Evolutionary conservation across 2,888 invertebrate genomes (phyloP).

Genomic region (Netelia virgata): DNA sequence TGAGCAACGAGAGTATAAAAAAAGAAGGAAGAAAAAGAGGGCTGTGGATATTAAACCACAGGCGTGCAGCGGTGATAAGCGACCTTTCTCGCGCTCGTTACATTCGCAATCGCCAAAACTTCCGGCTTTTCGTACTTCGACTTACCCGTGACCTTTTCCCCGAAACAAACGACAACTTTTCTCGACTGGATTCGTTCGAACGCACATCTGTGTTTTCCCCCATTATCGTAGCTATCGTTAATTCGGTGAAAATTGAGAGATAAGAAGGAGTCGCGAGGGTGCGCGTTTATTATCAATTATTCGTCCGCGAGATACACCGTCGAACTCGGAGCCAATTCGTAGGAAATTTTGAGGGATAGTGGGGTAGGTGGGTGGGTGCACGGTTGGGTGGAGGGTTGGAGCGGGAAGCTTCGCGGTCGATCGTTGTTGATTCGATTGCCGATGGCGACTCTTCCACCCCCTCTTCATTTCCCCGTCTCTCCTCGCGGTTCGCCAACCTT

Average conservation of each 20-base stretch:
- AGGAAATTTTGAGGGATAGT: too few relatives aligned
- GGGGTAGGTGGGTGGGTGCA: not conserved
- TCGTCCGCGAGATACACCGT: too few relatives aligned
- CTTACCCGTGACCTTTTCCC: too few relatives aligned
- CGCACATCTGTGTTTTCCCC: too few relatives aligned
- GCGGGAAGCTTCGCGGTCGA: conserved; percentile 51
- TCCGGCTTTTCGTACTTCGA: conserved; percentile 15
- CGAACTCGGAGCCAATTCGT: too few relatives aligned
- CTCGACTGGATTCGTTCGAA: too few relatives aligned
- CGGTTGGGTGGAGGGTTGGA: conserved; percentile 7
- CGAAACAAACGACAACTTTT: too few relatives aligned
- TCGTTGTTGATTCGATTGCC: conserved; percentile 60
- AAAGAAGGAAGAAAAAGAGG: not conserved
- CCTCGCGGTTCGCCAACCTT: conserved; percentile 8
- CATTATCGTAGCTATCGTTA: too few relatives aligned
- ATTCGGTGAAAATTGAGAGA: too few relatives aligned
- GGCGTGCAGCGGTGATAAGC: not conserved
- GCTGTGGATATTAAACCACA: not conserved
- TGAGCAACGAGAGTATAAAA: conserved; percentile 13
- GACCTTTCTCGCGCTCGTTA: conserved; percentile 16
- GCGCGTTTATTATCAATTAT: too few relatives aligned
- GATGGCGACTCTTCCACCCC: conserved; percentile 32
- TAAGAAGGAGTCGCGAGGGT: too few relatives aligned
- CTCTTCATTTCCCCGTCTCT: not conserved
- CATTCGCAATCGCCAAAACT: conserved; percentile 43